These are phyloP conservation scores for Drosophila hamatofila DNA, from an alignment of 2,888 invertebrate genomes.

Conservation along the genomic window DNA sequence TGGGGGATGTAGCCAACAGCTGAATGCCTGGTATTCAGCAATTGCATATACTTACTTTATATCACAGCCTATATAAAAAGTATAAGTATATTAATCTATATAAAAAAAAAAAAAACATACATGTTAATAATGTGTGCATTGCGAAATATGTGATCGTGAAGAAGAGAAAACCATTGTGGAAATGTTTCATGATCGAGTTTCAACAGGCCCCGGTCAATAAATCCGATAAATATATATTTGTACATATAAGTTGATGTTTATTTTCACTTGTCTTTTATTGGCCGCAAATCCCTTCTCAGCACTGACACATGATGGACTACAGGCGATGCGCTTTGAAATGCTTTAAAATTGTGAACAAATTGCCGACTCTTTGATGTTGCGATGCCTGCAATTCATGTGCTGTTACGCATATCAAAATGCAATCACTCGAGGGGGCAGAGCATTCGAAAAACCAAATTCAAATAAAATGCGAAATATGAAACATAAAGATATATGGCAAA, in stretches of 20 bases:
- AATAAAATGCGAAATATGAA: slow-evolving; percentile 9
- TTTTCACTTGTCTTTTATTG: not conserved
- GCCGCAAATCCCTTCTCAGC: not conserved
- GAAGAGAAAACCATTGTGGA: not conserved
- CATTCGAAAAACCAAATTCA: slow-evolving; percentile 2
- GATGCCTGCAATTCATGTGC: slow-evolving; percentile 41
- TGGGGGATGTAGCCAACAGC: not conserved
- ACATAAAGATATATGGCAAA: slow-evolving; percentile 9
- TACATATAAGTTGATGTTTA: not conserved
- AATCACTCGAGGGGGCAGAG: slow-evolving; percentile 46
- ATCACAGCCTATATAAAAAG: too few relatives aligned
- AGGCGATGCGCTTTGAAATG: slow-evolving; percentile 57
- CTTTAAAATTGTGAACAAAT: slow-evolving; percentile 36
- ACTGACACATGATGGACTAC: slow-evolving; percentile 22
- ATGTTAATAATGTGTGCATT: too few relatives aligned
- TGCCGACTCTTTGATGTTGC: slow-evolving; percentile 64
- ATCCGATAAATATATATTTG: slow-evolving; percentile 2
- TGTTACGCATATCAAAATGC: slow-evolving; percentile 62
- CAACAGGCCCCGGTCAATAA: not conserved
- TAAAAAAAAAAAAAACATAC: too few relatives aligned
- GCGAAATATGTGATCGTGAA: too few relatives aligned
- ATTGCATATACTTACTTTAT: too few relatives aligned
- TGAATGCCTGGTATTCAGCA: not conserved
- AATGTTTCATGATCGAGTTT: not conserved
- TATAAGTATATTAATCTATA: too few relatives aligned